Conservation (phyloP, 2,113 vertebrate species). For the Struthidea cinerea region DNA sequence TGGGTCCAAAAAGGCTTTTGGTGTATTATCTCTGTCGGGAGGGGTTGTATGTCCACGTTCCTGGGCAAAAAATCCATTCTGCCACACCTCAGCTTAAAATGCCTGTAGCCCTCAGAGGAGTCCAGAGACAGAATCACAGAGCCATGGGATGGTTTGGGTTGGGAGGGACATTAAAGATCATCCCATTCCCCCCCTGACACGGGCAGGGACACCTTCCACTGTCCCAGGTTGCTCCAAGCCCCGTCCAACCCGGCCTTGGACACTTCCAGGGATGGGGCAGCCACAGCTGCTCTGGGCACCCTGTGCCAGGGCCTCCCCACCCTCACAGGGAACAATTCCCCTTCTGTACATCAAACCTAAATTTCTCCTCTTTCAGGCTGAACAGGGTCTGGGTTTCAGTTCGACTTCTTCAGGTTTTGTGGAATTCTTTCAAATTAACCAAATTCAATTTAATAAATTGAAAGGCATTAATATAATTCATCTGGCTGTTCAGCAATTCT, state of each 20-base stretch:
- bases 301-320: not conserved
- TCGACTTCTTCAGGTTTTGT: not conserved
- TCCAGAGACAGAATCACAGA: not conserved
- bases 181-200: accelerated
- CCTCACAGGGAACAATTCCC: accelerated
- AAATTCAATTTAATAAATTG: not conserved
- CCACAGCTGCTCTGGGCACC: not conserved
- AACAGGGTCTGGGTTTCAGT: not conserved
- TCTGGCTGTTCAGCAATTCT: not conserved
- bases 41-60: accelerated
- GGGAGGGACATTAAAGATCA: accelerated
- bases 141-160: not conserved
- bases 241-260: accelerated
- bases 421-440: not conserved
- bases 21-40: accelerated
- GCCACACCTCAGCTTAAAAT: accelerated
- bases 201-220: not conserved
- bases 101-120: accelerated
- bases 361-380: too few relatives aligned
- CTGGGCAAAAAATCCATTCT: not conserved
- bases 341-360: not conserved
- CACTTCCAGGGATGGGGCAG: not conserved
- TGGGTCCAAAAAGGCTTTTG: accelerated
- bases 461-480: not conserved
- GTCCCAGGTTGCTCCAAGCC: not conserved